These are phyloP conservation scores for Apostichopus californicus DNA, from an alignment of 35 echinoderm and acorn worm genomes.

Conservation along the genomic window DNA sequence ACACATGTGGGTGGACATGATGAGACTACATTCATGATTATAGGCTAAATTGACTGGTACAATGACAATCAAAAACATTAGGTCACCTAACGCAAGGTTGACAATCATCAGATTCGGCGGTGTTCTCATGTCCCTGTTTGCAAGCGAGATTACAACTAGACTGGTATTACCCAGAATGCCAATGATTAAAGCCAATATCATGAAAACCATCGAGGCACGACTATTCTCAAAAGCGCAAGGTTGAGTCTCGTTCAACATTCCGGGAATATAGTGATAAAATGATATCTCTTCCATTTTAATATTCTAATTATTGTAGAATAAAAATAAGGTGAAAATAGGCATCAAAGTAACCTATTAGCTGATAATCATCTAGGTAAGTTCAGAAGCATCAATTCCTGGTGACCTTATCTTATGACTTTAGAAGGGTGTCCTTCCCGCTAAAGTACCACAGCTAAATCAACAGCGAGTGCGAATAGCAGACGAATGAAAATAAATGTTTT, in stretches of 20 bases:
- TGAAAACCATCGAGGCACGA: constrained; percentile 28
- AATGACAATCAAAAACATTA: constrained; percentile 72
- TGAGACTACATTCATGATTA: constrained; percentile 35
- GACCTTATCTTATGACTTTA: background rate
- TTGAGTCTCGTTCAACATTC: background rate
- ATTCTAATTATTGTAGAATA: background rate
- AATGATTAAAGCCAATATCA: constrained; percentile 54
- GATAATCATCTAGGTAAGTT: background rate
- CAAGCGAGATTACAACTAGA: constrained; percentile 67
- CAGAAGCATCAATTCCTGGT: background rate
- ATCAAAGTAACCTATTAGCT: background rate
- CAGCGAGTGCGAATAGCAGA: no score
- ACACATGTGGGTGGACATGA: constrained; percentile 51
- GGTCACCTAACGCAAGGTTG: constrained; percentile 79
- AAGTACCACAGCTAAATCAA: no score
- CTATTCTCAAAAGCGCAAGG: background rate
- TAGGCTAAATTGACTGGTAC: constrained; percentile 69
- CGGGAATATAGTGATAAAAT: background rate
- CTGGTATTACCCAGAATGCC: constrained; percentile 82
- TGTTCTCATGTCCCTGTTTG: constrained; percentile 80
- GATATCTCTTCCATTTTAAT: background rate
- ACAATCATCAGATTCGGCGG: constrained; percentile 83
- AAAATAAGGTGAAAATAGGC: background rate
- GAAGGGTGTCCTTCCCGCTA: no score
- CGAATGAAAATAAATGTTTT: no score